Conservation (phyloP, 1,140 invertebrate genomes). For the Cydia strobilella region DNA sequence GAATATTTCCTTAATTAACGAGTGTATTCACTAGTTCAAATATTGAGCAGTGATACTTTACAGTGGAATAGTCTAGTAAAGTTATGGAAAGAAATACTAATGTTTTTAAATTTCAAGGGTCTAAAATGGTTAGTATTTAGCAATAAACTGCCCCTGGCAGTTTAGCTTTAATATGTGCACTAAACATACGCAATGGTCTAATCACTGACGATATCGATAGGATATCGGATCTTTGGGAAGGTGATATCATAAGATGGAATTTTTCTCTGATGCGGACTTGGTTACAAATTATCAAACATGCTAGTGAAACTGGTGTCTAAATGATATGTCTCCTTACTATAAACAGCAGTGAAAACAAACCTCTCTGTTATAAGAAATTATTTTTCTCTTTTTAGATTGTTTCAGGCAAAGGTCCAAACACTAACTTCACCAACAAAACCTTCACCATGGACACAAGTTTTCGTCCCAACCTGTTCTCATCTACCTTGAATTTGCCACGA, state of each 20-base stretch:
- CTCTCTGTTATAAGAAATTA: background rate
- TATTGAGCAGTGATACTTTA: background rate
- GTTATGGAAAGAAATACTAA: background rate
- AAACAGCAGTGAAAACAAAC: background rate
- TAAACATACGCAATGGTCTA: background rate
- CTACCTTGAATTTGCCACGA: constrained; percentile 42
- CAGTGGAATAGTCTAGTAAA: background rate
- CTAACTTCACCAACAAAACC: constrained; percentile 37
- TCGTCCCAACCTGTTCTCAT: constrained; percentile 44
- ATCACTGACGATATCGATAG: constrained; percentile 1
- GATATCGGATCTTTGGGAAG: too few relatives aligned
- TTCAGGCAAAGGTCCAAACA: constrained; percentile 47
- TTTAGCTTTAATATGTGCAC: background rate
- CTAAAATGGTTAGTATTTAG: constrained; percentile 17
- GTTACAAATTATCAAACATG: too few relatives aligned
- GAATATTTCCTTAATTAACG: background rate
- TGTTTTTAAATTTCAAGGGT: constrained; percentile 19
- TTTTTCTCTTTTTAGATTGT: constrained; percentile 47
- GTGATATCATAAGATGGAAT: too few relatives aligned
- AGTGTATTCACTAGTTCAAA: background rate
- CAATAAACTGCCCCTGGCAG: background rate
- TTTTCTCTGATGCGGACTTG: too few relatives aligned
- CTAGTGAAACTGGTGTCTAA: too few relatives aligned
- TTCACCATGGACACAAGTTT: constrained; percentile 46
- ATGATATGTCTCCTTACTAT: too few relatives aligned